These are phyloP conservation scores for Pantherophis vulpinus DNA, from an alignment of 2,797 vertebrate genomes.

Conservation along the genomic window DNA sequence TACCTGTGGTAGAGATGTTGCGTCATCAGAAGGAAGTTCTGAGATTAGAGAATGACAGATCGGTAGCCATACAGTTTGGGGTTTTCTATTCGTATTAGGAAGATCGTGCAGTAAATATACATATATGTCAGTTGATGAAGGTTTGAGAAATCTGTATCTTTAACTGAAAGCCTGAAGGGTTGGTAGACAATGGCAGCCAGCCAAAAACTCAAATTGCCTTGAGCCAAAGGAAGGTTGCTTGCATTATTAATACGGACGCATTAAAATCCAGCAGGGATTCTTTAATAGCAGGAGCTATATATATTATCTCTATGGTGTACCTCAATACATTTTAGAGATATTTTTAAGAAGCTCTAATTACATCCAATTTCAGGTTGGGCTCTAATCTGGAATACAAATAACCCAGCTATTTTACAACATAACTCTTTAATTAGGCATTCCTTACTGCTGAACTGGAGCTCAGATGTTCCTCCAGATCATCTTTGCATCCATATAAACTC, in stretches of 20 bases:
- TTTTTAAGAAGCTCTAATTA: background rate
- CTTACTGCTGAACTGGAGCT: background rate
- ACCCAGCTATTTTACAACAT: background rate
- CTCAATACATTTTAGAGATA: background rate
- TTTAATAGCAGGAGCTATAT: constrained; percentile 2
- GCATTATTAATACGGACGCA: constrained; percentile 28
- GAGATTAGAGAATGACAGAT: background rate
- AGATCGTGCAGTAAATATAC: background rate
- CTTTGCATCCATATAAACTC: background rate
- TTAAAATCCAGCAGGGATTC: constrained; percentile 25
- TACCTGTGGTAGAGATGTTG: background rate
- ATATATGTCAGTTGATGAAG: background rate
- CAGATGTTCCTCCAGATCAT: background rate
- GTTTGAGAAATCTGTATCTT: background rate
- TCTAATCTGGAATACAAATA: background rate
- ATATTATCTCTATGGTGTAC: background rate
- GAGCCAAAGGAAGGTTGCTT: background rate
- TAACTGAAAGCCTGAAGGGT: background rate
- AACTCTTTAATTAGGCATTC: background rate
- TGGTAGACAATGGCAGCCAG: background rate
- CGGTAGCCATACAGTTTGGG: background rate
- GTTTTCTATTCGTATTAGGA: background rate
- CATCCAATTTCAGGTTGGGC: background rate
- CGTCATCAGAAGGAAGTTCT: background rate
- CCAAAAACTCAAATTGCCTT: constrained; percentile 3